These are phyloP conservation scores for Microhierax caerulescens DNA, from an alignment of 2,797 vertebrate species.

Conservation along the genomic window DNA sequence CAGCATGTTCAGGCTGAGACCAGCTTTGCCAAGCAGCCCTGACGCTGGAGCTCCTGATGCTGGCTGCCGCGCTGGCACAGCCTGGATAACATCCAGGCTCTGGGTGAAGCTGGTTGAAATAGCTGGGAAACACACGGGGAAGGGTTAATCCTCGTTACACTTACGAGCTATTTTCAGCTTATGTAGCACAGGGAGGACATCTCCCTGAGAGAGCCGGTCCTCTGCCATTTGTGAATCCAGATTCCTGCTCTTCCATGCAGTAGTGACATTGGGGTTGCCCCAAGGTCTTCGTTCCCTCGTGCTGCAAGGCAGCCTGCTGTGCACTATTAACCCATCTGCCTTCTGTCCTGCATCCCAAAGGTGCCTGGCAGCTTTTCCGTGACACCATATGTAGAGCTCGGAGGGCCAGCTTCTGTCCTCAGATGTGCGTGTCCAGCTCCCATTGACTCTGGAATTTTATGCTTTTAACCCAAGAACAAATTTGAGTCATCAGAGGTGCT, in stretches of 20 bases:
- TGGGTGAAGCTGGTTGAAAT: not conserved
- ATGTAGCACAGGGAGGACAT: not conserved
- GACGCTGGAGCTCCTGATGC: fast-evolving
- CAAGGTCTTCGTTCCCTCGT: not conserved
- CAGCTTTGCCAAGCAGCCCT: not conserved
- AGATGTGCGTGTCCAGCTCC: not conserved
- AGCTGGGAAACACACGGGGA: not conserved
- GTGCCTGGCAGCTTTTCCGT: not conserved
- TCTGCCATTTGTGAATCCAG: not conserved
- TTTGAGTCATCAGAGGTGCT: not conserved
- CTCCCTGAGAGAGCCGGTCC: not conserved
- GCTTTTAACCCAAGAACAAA: not conserved
- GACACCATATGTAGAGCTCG: not conserved
- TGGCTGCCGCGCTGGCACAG: not conserved
- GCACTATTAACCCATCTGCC: not conserved
- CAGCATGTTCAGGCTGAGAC: not conserved
- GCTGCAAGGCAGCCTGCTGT: not conserved
- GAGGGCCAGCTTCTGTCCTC: not conserved
- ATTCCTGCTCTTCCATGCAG: not conserved
- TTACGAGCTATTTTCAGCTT: not conserved
- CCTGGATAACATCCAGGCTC: no score
- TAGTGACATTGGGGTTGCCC: not conserved
- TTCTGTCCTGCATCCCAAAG: not conserved
- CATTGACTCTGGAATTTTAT: not conserved
- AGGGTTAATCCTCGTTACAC: not conserved